Evolutionary conservation across 1,140 invertebrate genomes (phyloP), one percentile per base, ranked within the genome.

Genomic region (Lepidurus arcticus): DNA sequence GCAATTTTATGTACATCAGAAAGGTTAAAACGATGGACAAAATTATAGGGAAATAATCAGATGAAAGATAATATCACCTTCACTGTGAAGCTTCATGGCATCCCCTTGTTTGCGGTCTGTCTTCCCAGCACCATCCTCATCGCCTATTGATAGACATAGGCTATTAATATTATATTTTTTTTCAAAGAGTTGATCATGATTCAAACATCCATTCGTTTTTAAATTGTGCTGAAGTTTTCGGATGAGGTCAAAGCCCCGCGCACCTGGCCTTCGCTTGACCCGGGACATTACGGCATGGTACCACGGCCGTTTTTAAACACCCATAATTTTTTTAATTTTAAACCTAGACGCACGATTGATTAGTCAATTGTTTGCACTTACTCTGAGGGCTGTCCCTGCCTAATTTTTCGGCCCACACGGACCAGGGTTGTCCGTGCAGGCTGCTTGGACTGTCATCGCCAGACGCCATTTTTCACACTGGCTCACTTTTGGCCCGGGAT

Each of bases 371-470:
- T 65, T 11, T 65, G n/a, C 16, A 73, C 73, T 76, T 77, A 80
- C 79, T 80, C 77, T 74, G 76, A 76, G 84, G 83, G 78, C 81
- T 82, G 24, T 82, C 82, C 79, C 82, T 82, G 44, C 75, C 79
- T 76, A 81, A 73, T 47, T 47, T 78, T 73, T 83, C 82, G 79
- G 83, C 83, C 84, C 84, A 85, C 79, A 83, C 83, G 80, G 84
- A 82, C 85, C 85, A 85, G 76, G 83, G 81, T 82, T 85, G 84
- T 80, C 84, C 85, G 81, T 83, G 82, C 83, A 85, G 84, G 80
- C 83, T 83, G 82, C 84, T 84, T 81, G 84, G 84, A 84, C 85
- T 86, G 80, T 82, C 83, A 84, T 84, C 74, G 13, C 47, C 73
- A 26, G 79, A 76, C 76, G 79, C 79, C 79, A 80, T 80, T 65